Evolutionary conservation across 1,140 invertebrate species (phyloP), one percentile per base, ranked within the genome.

Genomic region (Trichonephila clavipes): DNA sequence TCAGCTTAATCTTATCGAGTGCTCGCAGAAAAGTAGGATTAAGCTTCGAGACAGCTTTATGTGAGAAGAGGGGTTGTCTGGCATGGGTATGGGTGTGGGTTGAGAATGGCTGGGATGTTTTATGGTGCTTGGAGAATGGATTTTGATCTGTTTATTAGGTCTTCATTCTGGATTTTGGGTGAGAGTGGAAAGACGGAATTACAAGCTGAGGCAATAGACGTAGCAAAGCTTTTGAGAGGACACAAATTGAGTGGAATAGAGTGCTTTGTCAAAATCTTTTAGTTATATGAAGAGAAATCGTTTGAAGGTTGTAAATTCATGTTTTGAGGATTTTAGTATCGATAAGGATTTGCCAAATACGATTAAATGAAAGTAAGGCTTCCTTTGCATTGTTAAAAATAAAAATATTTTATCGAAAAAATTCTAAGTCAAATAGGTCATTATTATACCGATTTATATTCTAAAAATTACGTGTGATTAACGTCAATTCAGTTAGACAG

Each of bases 1-100:
- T 64, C 82, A 64, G 34, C 59, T 62, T 92, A 92, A 92, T 92
- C 90, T 92, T 92, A 92, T 92, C 81, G 44, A 92, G 81, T 51
- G 72, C 34, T 7, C 34, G 61, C 90, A 92, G 90, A 59, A 92
- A 85, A 64, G 82, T 69, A 40, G 90, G 90, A 83, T 92, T 92
- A 66, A 28, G 90, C 28, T n/a, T 18, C 12, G 21, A 72, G 89
- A 90, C 89, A 90, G 89, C 89, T 90, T 90, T 90, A 90, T 82
- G 69, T n/a, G 72, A 34, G 19, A 18, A n/a, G 62, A 28, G 58
- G 40, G 40, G 88, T 72, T 89, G 28, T 89, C 88, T 24, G 44
- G 64, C 72, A 10, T 40, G 21, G 28, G 16, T 90, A 59, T 58
- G 44, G 89, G 18, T 34, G 40, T 8, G 1, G 14, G 34, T 62